These are phyloP conservation scores for Habroteleia sp. DNA, from an alignment of 2,888 invertebrate genomes.

Conservation along the genomic window DNA sequence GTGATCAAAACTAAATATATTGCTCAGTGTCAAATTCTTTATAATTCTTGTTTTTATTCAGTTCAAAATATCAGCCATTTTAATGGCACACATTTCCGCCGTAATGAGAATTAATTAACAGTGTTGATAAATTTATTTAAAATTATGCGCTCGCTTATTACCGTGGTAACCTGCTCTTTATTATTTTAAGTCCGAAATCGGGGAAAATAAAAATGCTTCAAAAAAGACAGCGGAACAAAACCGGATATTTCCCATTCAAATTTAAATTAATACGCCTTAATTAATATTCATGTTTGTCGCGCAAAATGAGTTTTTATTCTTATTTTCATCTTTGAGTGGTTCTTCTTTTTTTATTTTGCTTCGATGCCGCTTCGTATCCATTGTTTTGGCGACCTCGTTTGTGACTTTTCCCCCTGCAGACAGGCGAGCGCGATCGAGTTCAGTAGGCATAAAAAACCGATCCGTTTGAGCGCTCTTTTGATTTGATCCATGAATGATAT, in stretches of 20 bases:
- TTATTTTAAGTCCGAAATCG: slow-evolving; percentile 37
- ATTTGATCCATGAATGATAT: slow-evolving; percentile 66
- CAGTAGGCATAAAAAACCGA: slow-evolving; percentile 65
- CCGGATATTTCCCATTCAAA: slow-evolving; percentile 16
- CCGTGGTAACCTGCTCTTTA: slow-evolving; percentile 40
- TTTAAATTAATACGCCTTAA: slow-evolving; percentile 16
- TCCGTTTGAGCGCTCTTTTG: slow-evolving; percentile 64
- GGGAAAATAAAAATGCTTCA: background rate
- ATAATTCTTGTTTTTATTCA: slow-evolving; percentile 4
- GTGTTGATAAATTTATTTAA: slow-evolving; percentile 58
- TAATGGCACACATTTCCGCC: slow-evolving; percentile 53
- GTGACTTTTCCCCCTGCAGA: slow-evolving; percentile 53
- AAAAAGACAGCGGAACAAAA: too few species aligned
- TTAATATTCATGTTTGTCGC: slow-evolving; percentile 33
- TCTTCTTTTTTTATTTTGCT: slow-evolving; percentile 15
- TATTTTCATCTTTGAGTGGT: too few species aligned
- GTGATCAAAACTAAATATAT: slow-evolving; percentile 17
- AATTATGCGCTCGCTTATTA: slow-evolving; percentile 57
- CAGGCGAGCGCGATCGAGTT: slow-evolving; percentile 60
- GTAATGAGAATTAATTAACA: slow-evolving; percentile 56
- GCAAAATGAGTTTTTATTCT: slow-evolving; percentile 22
- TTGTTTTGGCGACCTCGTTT: slow-evolving; percentile 57
- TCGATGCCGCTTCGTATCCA: slow-evolving; percentile 41
- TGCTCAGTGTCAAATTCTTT: slow-evolving; percentile 19
- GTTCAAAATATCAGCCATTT: slow-evolving; percentile 16